A percentile compares a stretch with the other conserved stretches of the same genome.
phyloP scores from a whole-genome alignment of 2,797 vertebrate genomes.

The Xerus rutilus region DNA sequence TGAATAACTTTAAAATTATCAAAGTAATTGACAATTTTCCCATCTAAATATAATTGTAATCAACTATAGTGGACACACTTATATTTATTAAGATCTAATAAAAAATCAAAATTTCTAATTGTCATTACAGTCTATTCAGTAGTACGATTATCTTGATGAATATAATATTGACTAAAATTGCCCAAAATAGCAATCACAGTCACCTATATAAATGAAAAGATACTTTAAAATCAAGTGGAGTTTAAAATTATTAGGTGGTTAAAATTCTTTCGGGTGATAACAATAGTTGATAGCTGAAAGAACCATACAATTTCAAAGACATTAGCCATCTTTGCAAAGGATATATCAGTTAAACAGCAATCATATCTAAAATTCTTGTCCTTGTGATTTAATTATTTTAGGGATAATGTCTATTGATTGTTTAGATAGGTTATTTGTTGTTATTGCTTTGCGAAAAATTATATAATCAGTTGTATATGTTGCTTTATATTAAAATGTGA shows the following conservation, averaged over 20 bases:
- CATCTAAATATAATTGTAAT: background rate
- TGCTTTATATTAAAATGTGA: background rate
- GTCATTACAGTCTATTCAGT: too few relatives aligned
- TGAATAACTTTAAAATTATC: background rate
- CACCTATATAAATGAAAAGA: too few relatives aligned
- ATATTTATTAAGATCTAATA: background rate
- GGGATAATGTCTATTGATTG: too few relatives aligned
- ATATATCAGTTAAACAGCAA: background rate
- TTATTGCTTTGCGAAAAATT: background rate
- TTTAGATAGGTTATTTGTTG: background rate
- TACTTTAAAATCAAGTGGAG: too few relatives aligned
- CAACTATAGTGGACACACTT: background rate
- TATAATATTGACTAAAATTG: too few relatives aligned
- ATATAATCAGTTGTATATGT: background rate
- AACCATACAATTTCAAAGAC: too few relatives aligned
- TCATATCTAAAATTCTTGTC: background rate
- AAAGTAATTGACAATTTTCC: background rate
- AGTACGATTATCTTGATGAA: too few relatives aligned
- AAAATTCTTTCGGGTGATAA: too few relatives aligned
- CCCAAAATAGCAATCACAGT: too few relatives aligned
- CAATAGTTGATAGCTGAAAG: too few relatives aligned
- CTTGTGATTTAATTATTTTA: too few relatives aligned
- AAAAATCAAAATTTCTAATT: background rate
- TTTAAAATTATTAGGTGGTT: too few relatives aligned
- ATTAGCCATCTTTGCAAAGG: background rate